phyloP scores from a whole-genome alignment of 2,113 vertebrate species.

The Paradoxurus hermaphroditus region DNA sequence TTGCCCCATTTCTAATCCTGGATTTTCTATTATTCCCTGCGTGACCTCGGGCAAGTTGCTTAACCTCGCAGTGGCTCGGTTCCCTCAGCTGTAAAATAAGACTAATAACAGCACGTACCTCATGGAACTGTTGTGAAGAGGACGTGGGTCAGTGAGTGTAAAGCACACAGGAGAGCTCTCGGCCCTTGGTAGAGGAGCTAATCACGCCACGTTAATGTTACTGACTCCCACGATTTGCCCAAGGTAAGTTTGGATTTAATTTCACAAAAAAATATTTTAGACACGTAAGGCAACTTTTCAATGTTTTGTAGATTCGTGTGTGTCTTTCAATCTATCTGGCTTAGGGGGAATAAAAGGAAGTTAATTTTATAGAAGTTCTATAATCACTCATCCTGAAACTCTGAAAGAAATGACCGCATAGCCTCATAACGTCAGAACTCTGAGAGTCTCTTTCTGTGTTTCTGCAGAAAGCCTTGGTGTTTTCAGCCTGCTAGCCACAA shows the following conservation, averaged over 20 bases:
- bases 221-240: not conserved
- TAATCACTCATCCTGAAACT: not conserved
- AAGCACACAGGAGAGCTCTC: accelerated
- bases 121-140: not conserved
- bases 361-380: not conserved
- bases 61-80: not conserved
- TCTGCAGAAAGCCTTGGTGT: not conserved
- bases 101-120: not conserved
- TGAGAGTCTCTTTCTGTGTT: not conserved
- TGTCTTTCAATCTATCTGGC: not conserved
- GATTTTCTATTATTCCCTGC: not conserved
- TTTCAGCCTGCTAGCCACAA: not conserved
- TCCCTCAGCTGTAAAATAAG: not conserved
- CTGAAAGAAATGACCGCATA: not conserved
- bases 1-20: not conserved
- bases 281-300: not conserved
- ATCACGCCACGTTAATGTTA: not conserved
- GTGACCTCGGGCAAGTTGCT: not conserved
- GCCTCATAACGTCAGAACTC: not conserved
- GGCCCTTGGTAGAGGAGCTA: not conserved
- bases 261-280: not conserved
- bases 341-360: not conserved
- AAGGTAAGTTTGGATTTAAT: not conserved
- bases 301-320: not conserved
- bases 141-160: not conserved